A percentile compares a stretch with the other conserved stretches of the same genome.
These are phyloP conservation scores for Poecilia velifera DNA, from an alignment of 2,797 vertebrate species.

Conservation along the genomic window DNA sequence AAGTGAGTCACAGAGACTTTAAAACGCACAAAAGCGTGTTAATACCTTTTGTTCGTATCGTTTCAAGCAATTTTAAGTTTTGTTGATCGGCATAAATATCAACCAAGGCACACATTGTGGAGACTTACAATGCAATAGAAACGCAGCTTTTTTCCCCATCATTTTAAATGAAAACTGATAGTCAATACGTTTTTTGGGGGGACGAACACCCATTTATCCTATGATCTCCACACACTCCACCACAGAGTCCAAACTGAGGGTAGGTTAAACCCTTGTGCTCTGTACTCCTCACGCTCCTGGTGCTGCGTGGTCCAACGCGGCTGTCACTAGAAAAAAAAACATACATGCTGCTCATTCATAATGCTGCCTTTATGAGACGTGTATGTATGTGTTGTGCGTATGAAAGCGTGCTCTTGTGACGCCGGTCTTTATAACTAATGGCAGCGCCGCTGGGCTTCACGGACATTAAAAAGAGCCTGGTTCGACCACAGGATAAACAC, in stretches of 20 bases:
- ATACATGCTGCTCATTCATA: constrained; percentile 58
- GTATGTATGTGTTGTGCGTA: constrained; percentile 56
- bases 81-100: neutral
- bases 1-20: neutral
- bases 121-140: neutral
- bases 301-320: constrained; percentile 35
- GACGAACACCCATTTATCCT: constrained; percentile 1
- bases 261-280: constrained; percentile 31
- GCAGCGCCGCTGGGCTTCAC: constrained; percentile 69
- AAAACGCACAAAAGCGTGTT: neutral
- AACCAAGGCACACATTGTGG: neutral
- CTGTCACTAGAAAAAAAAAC: constrained; percentile 50
- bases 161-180: neutral
- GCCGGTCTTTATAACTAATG: constrained; percentile 70
- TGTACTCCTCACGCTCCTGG: constrained; percentile 24
- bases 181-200: neutral
- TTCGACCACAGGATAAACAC: constrained; percentile 78
- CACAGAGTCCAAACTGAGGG: constrained; percentile 19
- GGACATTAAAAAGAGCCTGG: constrained; percentile 79
- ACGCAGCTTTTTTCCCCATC: neutral
- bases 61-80: neutral
- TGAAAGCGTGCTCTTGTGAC: constrained; percentile 76
- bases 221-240: neutral
- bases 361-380: constrained; percentile 70
- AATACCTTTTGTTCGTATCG: neutral